phyloP scores from a whole-genome alignment of 2,797 vertebrate genomes.

The Chaetophractus vellerosus region DNA sequence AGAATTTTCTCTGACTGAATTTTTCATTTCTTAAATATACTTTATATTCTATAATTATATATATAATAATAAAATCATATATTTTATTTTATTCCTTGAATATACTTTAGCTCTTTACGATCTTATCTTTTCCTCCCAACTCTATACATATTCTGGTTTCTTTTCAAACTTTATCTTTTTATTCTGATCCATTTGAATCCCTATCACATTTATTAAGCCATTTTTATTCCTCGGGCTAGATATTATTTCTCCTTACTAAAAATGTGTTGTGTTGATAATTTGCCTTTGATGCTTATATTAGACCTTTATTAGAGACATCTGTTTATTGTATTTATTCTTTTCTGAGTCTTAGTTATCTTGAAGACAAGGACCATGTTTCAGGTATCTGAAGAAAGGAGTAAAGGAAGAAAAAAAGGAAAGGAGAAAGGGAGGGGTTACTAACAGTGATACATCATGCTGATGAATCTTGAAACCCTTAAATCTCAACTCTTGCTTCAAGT shows the following conservation, averaged over 20 bases:
- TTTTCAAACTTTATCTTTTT: background rate
- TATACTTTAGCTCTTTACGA: background rate
- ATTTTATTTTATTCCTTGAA: background rate
- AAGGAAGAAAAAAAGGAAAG: background rate
- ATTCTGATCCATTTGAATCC: background rate
- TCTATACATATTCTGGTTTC: background rate
- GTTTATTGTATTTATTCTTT: background rate
- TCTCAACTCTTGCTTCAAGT: background rate
- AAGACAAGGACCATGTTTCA: background rate
- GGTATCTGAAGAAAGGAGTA: background rate
- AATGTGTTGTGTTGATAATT: background rate
- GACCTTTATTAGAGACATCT: background rate
- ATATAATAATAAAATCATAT: too few species aligned
- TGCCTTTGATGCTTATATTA: background rate
- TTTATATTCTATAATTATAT: background rate
- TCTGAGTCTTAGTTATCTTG: background rate
- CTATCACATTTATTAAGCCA: background rate
- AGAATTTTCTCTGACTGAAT: too few species aligned
- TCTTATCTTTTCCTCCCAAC: background rate
- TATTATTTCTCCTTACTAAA: background rate
- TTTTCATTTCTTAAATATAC: background rate
- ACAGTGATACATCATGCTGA: background rate
- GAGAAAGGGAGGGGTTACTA: background rate
- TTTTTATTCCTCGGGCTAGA: background rate
- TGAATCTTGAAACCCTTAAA: background rate